phyloP scores from a whole-genome alignment of 2,113 vertebrate species.

The Regulus satrapa region DNA sequence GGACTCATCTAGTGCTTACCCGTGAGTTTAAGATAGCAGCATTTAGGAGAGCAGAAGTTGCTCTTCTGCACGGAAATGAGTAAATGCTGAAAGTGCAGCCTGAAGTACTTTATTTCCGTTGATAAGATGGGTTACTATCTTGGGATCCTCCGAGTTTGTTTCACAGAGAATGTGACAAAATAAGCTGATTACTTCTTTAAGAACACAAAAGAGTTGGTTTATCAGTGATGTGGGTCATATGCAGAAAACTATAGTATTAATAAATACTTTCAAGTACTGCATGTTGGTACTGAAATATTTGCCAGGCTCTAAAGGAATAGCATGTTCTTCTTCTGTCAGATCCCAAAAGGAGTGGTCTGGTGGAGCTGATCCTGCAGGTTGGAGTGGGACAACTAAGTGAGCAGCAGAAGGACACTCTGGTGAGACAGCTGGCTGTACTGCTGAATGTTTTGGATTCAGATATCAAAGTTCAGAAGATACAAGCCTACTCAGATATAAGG shows the following conservation, averaged over 20 bases:
- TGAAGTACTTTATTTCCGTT: neutral
- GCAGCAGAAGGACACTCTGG: slow-evolving; percentile 81
- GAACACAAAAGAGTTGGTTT: neutral
- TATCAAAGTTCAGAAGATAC: slow-evolving; percentile 81
- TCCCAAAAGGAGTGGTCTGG: slow-evolving; percentile 75
- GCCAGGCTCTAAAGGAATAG: neutral
- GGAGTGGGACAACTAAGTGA: slow-evolving; percentile 77
- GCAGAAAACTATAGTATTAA: neutral
- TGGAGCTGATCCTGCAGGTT: slow-evolving; percentile 90
- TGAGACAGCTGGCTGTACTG: slow-evolving; percentile 84
- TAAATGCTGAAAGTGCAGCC: neutral
- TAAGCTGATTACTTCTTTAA: neutral
- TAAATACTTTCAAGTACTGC: neutral
- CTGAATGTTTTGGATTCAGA: slow-evolving; percentile 83
- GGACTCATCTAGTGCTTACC: neutral
- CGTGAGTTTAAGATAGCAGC: neutral
- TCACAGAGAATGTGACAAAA: neutral
- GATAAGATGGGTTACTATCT: neutral
- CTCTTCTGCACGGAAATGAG: neutral
- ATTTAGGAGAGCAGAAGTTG: neutral
- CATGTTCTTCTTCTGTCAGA: slow-evolving; percentile 21
- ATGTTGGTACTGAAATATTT: neutral
- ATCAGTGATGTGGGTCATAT: neutral
- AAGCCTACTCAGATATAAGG: slow-evolving; percentile 86
- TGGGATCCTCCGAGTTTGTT: neutral